Evolutionary conservation across 1,140 invertebrate species (phyloP), one percentile per base, ranked within the genome.

Genomic region (Hycleus phaleratus): DNA sequence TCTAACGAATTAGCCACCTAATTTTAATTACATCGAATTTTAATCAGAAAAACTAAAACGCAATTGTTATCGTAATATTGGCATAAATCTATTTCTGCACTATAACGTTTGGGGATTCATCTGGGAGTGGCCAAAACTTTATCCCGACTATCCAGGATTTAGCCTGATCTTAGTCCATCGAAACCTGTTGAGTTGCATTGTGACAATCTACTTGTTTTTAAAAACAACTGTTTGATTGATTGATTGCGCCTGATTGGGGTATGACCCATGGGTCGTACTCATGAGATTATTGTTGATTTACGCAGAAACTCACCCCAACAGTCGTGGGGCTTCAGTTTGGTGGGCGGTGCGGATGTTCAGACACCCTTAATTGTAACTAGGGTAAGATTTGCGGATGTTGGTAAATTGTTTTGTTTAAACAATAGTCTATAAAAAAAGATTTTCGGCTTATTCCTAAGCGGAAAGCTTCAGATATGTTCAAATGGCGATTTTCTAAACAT

Each of bases 311-410:
- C 83, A 64, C 80, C 81, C 60, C 80, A 81, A 64, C 85, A 84
- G 64, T 87, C 89, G 63, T 97, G 93, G 93, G 93, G 93, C 47
- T 90, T 96, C 68, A 84, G 93, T 62, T 81, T 96, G 56, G 89
- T 92, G 60, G 93, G 93, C 64, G 93, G 93, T 59, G 82, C 84
- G 60, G 93, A 96, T 81, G 81, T 94, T 65, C 84, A 85, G 65
- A 86, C 88, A n/a, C 88, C 92, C 52, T 82, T 97, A 66, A 85
- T 92, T 71, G 85, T 97, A 71, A 93, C 92, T 65, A 88, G 88
- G 84, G 93, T 96, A 83, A 85, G 81, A 78, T 60, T 18, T 42
- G 40, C 40, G 11, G 9, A n/a, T 18, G 18, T 42, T 2, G 40
- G 11, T 4, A 10, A 42, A 7, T 8, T 42, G 9, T 42, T 7